Conservation (phyloP, 2,888 invertebrate species). For the Octodonta nipae region DNA sequence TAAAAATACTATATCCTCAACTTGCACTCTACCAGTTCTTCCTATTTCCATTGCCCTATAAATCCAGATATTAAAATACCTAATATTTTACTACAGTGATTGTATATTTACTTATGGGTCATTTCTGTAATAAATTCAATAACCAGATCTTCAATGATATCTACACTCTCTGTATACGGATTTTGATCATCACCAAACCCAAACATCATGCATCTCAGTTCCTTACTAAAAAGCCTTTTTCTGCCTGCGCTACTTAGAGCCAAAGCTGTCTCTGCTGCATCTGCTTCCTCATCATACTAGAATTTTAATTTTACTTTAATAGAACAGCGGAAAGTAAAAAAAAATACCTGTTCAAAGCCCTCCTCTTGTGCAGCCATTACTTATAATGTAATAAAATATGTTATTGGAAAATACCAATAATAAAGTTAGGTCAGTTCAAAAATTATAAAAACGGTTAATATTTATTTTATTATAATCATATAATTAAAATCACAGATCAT, state of each 20-base stretch:
- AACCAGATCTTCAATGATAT: slow-evolving; percentile 90
- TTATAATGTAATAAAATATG: neutral
- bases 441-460: no score
- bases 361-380: slow-evolving; percentile 24
- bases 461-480: no score
- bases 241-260: slow-evolving; percentile 48
- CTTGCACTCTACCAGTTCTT: slow-evolving; percentile 88
- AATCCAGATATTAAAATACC: slow-evolving; percentile 9
- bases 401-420: no score
- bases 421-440: no score
- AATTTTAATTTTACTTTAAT: no score
- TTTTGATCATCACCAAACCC: slow-evolving; percentile 99
- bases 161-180: slow-evolving; percentile 97
- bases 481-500: no score
- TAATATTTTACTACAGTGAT: neutral
- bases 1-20: slow-evolving; percentile 93
- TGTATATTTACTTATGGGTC: slow-evolving; percentile 54
- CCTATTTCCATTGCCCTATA: slow-evolving; percentile 91
- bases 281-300: slow-evolving; percentile 64
- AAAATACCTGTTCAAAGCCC: slow-evolving; percentile 25
- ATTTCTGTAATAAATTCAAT: slow-evolving; percentile 96
- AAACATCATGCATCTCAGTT: slow-evolving; percentile 96
- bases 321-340: no score
- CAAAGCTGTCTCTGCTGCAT: slow-evolving; percentile 53
- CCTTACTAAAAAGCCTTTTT: slow-evolving; percentile 80